These are phyloP conservation scores for Cosmorhoe ocellata DNA, from an alignment of 2,888 invertebrate species.

Conservation along the genomic window DNA sequence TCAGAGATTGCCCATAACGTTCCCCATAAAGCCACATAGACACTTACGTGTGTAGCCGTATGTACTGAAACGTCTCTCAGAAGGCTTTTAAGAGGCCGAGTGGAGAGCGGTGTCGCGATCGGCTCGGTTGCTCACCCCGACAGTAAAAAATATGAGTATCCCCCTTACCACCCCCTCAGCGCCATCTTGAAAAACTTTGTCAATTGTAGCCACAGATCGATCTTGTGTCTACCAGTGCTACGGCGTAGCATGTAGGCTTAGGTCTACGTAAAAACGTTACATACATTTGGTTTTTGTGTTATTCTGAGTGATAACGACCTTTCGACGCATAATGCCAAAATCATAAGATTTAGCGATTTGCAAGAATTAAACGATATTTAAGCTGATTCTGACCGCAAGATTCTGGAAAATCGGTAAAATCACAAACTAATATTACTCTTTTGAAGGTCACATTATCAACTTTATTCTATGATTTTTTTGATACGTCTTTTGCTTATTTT, in stretches of 20 bases:
- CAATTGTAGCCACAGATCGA: slow-evolving; percentile 79
- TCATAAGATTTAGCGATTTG: no score
- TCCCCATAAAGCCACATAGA: slow-evolving; percentile 55
- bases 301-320: neutral
- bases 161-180: slow-evolving; percentile 54
- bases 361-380: no score
- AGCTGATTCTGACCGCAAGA: no score
- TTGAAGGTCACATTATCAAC: no score
- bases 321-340: no score
- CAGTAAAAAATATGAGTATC: slow-evolving; percentile 83
- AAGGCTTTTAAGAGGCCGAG: slow-evolving; percentile 78
- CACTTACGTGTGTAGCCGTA: slow-evolving; percentile 63
- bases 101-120: slow-evolving; percentile 81
- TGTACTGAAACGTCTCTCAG: slow-evolving; percentile 66
- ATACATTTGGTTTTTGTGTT: neutral
- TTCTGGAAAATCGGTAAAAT: no score
- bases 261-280: slow-evolving; percentile 10
- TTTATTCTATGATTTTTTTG: no score
- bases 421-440: no score
- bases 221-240: slow-evolving; percentile 66
- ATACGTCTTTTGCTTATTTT: no score
- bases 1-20: slow-evolving; percentile 52
- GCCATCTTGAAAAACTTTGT: slow-evolving; percentile 81
- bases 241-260: slow-evolving; percentile 40
- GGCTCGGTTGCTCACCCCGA: slow-evolving; percentile 81